Evolutionary conservation across 2,888 invertebrate genomes (phyloP).

Genomic region (Lepetodrilus schrolli): DNA sequence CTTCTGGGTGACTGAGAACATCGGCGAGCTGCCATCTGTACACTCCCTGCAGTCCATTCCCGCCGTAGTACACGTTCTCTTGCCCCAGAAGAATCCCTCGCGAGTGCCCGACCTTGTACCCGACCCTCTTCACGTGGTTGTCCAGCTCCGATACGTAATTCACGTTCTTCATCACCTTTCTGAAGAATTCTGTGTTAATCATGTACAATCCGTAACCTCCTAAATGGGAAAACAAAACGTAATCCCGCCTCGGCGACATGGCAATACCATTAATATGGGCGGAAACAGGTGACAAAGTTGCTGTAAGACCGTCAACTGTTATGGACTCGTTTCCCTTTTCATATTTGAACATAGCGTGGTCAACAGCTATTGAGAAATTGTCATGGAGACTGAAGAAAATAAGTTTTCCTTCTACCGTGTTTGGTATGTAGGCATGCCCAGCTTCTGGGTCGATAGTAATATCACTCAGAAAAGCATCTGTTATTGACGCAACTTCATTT

Average conservation of each 20-base stretch:
- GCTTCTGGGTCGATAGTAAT: conserved; percentile 55
- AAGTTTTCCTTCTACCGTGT: conserved; percentile 51
- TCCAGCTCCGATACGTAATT: neutral
- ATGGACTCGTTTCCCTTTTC: conserved; percentile 41
- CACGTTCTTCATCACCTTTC: neutral
- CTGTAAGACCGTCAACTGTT: conserved; percentile 34
- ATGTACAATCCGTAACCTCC: conserved; percentile 50
- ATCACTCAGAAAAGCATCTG: conserved; percentile 58
- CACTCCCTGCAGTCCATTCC: conserved; percentile 50
- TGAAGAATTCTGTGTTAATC: conserved; percentile 12
- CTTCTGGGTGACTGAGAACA: conserved; percentile 43
- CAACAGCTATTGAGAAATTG: conserved; percentile 49
- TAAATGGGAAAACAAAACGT: conserved; percentile 59
- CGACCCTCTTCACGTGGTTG: conserved; percentile 44
- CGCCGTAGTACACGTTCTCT: conserved; percentile 54
- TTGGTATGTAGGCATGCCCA: conserved; percentile 58
- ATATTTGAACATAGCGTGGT: conserved; percentile 48
- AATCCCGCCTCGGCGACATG: conserved; percentile 57
- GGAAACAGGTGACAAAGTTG: conserved; percentile 19
- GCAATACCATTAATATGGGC: conserved; percentile 62
- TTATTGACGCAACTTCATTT: conserved; percentile 46
- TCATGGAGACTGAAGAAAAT: conserved; percentile 54
- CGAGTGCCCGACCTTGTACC: conserved; percentile 50
- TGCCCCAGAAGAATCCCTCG: conserved; percentile 58
- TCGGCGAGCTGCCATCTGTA: conserved; percentile 51